Conservation (phyloP, 2,113 vertebrate species). For the Noctilio leporinus region DNA sequence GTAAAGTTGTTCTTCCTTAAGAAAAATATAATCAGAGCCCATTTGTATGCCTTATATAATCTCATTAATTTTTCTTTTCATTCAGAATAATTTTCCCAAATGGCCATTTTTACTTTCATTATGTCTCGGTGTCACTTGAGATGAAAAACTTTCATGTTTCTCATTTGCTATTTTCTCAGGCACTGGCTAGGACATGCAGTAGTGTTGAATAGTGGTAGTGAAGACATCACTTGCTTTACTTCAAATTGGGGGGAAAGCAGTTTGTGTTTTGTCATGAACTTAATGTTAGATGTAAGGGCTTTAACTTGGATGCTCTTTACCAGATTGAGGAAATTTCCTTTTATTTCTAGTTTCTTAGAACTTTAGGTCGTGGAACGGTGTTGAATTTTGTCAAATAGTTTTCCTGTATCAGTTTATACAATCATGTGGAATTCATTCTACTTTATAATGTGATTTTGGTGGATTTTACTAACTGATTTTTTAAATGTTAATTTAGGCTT, state of each 20-base stretch:
- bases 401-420: neutral
- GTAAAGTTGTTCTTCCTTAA: neutral
- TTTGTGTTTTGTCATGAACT: neutral
- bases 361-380: neutral
- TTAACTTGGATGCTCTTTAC: neutral
- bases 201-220: fast-evolving
- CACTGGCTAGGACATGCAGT: fast-evolving
- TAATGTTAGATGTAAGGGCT: neutral
- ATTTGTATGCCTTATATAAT: too few species aligned
- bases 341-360: neutral
- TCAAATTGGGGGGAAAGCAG: neutral
- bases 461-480: neutral
- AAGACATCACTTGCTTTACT: neutral
- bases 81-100: neutral
- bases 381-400: neutral
- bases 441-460: neutral
- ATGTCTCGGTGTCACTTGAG: neutral
- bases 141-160: neutral
- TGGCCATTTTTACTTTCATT: neutral
- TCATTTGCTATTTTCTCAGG: neutral
- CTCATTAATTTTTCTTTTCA: neutral
- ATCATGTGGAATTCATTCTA: neutral
- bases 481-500: neutral
- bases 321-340: neutral
- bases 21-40: neutral